Evolutionary conservation across 2,797 vertebrate species (phyloP).

Genomic region (Manis pentadactyla): DNA sequence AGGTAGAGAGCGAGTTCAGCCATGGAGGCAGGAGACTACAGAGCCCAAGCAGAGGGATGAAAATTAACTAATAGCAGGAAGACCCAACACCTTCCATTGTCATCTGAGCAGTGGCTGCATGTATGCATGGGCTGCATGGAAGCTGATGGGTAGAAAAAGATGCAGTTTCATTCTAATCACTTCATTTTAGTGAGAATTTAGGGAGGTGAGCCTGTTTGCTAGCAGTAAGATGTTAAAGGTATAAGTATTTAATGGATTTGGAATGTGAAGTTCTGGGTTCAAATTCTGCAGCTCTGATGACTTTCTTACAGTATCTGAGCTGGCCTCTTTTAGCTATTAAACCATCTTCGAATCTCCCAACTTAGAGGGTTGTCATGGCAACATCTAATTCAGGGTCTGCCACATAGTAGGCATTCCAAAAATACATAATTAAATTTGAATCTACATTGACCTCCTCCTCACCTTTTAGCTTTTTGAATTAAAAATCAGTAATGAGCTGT

Average conservation of each 20-base stretch:
- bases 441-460: slow-evolving; percentile 25
- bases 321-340: background rate
- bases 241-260: background rate
- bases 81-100: background rate
- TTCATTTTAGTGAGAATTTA: background rate
- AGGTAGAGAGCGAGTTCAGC: background rate
- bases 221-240: background rate
- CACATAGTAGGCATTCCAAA: slow-evolving; percentile 47
- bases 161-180: background rate
- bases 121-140: background rate
- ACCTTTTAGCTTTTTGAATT: slow-evolving; percentile 67
- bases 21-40: background rate
- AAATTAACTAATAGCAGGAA: background rate
- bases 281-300: background rate
- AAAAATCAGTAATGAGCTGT: slow-evolving; percentile 67
- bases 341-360: background rate
- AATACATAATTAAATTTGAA: slow-evolving; percentile 38
- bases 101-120: background rate
- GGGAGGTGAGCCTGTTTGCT: background rate
- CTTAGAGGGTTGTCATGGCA: background rate
- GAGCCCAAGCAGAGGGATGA: background rate
- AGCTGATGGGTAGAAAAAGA: background rate
- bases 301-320: background rate
- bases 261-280: slow-evolving; percentile 6
- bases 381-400: background rate